These are phyloP conservation scores for Cheirogaleus major DNA, from an alignment of 2,797 vertebrate species.

Conservation along the genomic window DNA sequence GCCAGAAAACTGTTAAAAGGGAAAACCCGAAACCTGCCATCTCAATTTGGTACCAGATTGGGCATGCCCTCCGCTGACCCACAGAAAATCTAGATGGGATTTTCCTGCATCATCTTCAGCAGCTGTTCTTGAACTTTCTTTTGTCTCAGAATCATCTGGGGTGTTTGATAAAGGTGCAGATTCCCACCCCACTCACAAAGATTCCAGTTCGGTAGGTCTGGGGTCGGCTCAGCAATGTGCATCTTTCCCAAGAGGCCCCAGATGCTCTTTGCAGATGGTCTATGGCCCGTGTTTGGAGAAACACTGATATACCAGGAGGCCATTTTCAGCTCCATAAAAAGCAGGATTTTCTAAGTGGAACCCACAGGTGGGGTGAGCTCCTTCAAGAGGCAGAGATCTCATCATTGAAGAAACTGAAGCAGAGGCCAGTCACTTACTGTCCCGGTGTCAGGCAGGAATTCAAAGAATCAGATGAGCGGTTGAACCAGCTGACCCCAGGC, in stretches of 20 bases:
- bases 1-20: neutral
- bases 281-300: neutral
- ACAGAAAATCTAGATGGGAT: neutral
- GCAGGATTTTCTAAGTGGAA: neutral
- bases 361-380: neutral
- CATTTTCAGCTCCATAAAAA: neutral
- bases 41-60: neutral
- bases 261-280: neutral
- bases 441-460: neutral
- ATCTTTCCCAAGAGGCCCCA: neutral
- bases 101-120: neutral
- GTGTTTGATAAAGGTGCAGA: neutral
- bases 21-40: neutral
- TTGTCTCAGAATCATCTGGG: neutral
- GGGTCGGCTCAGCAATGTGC: rapidly evolving
- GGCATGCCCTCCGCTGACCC: neutral
- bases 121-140: neutral
- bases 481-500: neutral
- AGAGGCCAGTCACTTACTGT: neutral
- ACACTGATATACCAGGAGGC: neutral
- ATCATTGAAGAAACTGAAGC: neutral
- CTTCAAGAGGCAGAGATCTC: neutral
- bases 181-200: neutral
- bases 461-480: neutral
- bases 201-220: neutral